Base-by-base conservation (phyloP, 2,888 invertebrate species). In the Machimus rusticus region DNA sequence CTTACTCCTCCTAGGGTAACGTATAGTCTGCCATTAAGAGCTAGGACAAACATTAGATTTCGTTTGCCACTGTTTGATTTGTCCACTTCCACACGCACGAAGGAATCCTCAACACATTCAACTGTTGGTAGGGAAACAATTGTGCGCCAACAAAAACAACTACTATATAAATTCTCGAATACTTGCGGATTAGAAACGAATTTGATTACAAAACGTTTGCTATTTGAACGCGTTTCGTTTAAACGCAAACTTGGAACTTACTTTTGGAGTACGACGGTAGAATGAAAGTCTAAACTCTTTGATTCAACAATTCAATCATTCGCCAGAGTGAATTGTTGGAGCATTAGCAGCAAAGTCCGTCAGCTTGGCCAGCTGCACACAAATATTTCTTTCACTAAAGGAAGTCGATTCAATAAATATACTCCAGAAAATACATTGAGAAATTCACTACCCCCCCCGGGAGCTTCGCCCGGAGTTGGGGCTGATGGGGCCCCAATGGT, bases 221-320 rank as follows among this genome's bases (percentile, higher is more conserved):
- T 82, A 12, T 82, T 82, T 66, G 57, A 28, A 66, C 19, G 57
- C 55, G 57, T 34, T 28, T 19, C 66, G 23, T 82, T 82, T 66
- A 37, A 51, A 82, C 37, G 57, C 39, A 57, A 66, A 82, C 82
- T 82, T 82, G 82, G n/a, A 82, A 37, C 19, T 37, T 39, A 82
- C 39, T 57, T 57, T 46, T 82, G 46, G 82, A 12, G 23, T 66
- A 4, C 23, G 66, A 28, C 8, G 28, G 66, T 28, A 9, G 78
- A 46, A 5, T 14, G 43, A 46, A 46, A 23, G 78, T 16, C 6
- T 12, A 23, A 43, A 43, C 43, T 57, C 66, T 82, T 31, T 82
- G 82, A 82, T 57, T 82, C 82, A 82, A 82, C 66, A 82, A 82
- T 57, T 82, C 57, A 82, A 82, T 57, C 82, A 82, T 82, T 19